These are phyloP conservation scores for Petrolisthes cinctipes DNA, from an alignment of 2,888 invertebrate genomes.

Conservation along the genomic window DNA sequence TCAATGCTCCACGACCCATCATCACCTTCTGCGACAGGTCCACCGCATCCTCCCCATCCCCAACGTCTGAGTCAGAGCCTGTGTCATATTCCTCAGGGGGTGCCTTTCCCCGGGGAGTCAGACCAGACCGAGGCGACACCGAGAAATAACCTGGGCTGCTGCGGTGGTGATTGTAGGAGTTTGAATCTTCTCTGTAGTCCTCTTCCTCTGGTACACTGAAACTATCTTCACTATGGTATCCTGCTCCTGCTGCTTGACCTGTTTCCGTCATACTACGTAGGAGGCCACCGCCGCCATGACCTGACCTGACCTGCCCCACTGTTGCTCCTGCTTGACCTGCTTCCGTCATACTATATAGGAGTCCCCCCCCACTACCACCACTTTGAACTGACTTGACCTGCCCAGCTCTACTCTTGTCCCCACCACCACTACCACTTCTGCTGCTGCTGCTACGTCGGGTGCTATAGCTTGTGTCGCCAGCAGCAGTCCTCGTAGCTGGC, in stretches of 20 bases:
- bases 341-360: no score
- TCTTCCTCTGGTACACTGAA: background rate
- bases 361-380: no score
- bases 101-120: slow-evolving; percentile 39
- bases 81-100: slow-evolving; percentile 41
- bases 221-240: background rate
- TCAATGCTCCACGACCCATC: background rate
- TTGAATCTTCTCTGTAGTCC: no score
- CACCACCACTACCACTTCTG: background rate
- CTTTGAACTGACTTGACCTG: no score
- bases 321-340: background rate
- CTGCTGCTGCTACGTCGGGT: background rate
- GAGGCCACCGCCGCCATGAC: background rate
- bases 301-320: background rate
- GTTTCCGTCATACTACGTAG: no score
- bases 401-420: background rate
- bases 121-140: slow-evolving; percentile 31
- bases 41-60: slow-evolving; percentile 27
- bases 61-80: slow-evolving; percentile 44
- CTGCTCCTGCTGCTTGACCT: background rate
- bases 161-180: background rate
- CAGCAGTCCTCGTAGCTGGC: background rate
- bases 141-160: slow-evolving; percentile 1
- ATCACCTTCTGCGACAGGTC: background rate
- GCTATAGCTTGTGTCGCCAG: background rate